Evolutionary conservation across 2,888 invertebrate genomes (phyloP), one percentile per base, ranked within the genome.

Genomic region (Drosophila pseudotalamancana): DNA sequence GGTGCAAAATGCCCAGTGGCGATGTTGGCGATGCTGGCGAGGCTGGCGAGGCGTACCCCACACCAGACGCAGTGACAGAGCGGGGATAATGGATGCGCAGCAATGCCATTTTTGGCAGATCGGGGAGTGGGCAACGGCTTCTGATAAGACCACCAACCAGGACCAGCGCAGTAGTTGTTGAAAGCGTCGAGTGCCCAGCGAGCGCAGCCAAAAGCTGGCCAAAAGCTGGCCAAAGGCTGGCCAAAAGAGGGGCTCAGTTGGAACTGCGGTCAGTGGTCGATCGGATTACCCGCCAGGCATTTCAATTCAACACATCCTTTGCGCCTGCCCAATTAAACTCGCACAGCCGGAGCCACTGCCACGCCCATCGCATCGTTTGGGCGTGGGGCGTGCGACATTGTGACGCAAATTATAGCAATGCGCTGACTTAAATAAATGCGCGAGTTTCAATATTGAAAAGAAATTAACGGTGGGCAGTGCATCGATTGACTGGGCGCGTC

Each of bases 121-220:
- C 68, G 77, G 77, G 72, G 73, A 78, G 84, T 76, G 73, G 70
- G 79, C 86, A 74, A 76, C 77, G 89, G 90, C 90, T 90, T 90
- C 91, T 88, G 90, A 90, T 90, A 90, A 90, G 91, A 89, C 90
- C 90, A 90, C 90, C 89, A 62, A 46, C 50, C 31, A 27, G 45
- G 39, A 55, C 51, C 42, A 40, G 61, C 70, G 66, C 78, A 71
- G 83, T 85, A 87, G 83, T 87, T 87, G 83, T 84, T 87, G 83
- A 86, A 84, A 87, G 83, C 83, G 83, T 84, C 72, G 83, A 76
- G 67, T 76, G 87, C 60, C 61, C 81, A 84, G 60, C 80, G 51
- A 63, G 57, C 6, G 14, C 19, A 18, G 32, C 23, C 39, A 4
- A 21, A 25, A 25, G 16, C 27, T 29, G n/a, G 60, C 61, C 62